These are phyloP conservation scores for Phyllotreta cruciferae DNA, from an alignment of 2,888 invertebrate genomes.

Conservation along the genomic window DNA sequence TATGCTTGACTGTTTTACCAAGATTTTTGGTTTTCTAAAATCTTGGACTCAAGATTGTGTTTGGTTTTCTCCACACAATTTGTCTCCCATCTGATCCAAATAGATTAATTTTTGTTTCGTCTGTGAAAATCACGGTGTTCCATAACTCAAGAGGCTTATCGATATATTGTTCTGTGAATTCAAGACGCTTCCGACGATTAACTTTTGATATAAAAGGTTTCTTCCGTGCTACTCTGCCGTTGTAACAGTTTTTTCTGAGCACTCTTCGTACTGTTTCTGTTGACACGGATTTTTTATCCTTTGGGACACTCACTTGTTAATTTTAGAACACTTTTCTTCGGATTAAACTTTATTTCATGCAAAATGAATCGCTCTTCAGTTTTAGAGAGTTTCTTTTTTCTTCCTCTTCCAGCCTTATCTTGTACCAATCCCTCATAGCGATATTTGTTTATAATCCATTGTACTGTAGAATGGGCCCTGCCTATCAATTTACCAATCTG, in stretches of 20 bases:
- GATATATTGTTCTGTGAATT: not conserved
- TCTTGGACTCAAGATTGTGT: too few relatives aligned
- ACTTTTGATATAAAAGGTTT: not conserved
- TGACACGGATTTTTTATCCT: not conserved
- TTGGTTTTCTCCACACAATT: not conserved
- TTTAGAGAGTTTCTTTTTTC: not conserved
- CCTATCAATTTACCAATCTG: not conserved
- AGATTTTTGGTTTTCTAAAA: not conserved
- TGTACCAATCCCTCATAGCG: too few relatives aligned
- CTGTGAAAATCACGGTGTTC: not conserved
- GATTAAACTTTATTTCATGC: too few relatives aligned
- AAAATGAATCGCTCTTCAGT: too few relatives aligned
- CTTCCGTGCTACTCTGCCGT: not conserved
- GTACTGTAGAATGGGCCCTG: not conserved
- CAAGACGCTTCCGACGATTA: not conserved
- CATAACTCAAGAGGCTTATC: not conserved
- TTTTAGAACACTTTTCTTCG: not conserved
- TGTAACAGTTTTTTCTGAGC: not conserved
- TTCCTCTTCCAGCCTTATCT: not conserved
- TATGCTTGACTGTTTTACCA: not conserved
- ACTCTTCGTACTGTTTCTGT: not conserved
- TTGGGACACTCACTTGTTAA: not conserved
- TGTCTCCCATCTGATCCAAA: not conserved
- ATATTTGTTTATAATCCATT: not conserved
- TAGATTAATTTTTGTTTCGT: conserved; percentile 1